Percentiles rank a stretch among this genome's conserved stretches.
phyloP scores from a whole-genome alignment of 2,888 invertebrate genomes.

The Nomada ruficornis region DNA sequence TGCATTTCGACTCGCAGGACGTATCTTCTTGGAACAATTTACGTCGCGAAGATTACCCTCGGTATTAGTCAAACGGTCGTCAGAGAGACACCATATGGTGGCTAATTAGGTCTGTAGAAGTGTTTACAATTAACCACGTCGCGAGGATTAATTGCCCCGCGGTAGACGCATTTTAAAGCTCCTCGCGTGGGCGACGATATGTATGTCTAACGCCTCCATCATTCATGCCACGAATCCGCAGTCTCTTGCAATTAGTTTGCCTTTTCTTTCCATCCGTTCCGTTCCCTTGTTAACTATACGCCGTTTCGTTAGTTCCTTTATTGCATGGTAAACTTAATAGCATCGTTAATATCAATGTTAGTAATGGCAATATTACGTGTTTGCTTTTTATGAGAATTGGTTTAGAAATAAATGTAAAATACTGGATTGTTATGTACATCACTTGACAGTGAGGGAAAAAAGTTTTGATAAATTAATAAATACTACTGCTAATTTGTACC shows the following conservation, averaged over 20 bases:
- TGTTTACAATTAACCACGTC: conserved; percentile 50
- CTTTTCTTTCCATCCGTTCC: not conserved
- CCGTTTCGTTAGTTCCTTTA: too few species aligned
- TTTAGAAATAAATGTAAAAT: too few species aligned
- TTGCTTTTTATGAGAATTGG: too few species aligned
- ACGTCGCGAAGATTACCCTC: conserved; percentile 21
- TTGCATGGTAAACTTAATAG: too few species aligned
- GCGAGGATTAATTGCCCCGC: conserved; percentile 31
- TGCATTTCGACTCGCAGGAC: conserved; percentile 27
- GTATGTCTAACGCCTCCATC: conserved; percentile 18
- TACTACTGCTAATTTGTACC: too few species aligned
- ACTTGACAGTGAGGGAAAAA: too few species aligned
- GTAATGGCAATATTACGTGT: too few species aligned
- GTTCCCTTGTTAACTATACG: too few species aligned
- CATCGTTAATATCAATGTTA: too few species aligned
- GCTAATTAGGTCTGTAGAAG: conserved; percentile 41
- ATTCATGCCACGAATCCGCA: conserved; percentile 17
- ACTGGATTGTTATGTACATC: too few species aligned
- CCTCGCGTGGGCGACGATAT: conserved; percentile 38
- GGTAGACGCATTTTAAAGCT: conserved; percentile 38
- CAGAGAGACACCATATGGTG: conserved; percentile 30
- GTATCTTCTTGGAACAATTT: conserved; percentile 44
- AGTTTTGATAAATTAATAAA: too few species aligned
- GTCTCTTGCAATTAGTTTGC: not conserved
- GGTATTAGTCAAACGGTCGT: conserved; percentile 35